Conservation (phyloP, 2,797 vertebrate species). For the Helostoma temminkii region DNA sequence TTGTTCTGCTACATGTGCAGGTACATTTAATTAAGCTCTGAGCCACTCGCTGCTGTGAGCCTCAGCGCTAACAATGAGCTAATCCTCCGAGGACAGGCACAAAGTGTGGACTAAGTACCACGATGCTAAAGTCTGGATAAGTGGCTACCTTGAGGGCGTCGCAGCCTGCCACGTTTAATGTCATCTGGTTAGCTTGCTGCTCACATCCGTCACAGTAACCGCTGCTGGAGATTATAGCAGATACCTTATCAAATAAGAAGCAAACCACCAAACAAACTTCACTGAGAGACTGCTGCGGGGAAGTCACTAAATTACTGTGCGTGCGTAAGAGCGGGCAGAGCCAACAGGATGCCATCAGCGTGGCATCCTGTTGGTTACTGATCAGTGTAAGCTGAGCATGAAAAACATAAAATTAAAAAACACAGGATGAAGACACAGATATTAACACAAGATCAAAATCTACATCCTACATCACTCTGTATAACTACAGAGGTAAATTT, state of each 20-base stretch:
- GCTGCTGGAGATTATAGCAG: conserved; percentile 22
- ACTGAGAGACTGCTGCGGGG: conserved; percentile 3
- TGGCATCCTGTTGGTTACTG: too few relatives aligned
- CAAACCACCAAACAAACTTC: background rate
- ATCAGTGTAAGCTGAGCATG: background rate
- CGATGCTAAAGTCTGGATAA: conserved; percentile 63
- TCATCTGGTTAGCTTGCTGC: conserved; percentile 30
- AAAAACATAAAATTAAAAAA: background rate
- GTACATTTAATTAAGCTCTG: conserved; percentile 72
- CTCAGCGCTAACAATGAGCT: conserved; percentile 52
- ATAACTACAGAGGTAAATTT: too few relatives aligned
- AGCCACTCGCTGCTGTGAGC: conserved; percentile 43
- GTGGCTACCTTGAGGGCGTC: conserved; percentile 48
- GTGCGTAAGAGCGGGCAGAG: background rate
- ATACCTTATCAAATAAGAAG: conserved; percentile 15
- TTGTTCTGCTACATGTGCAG: conserved; percentile 37
- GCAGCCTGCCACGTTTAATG: conserved; percentile 34
- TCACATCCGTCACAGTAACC: conserved; percentile 14
- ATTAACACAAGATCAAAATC: too few relatives aligned
- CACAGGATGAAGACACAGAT: background rate
- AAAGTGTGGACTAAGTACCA: conserved; percentile 33
- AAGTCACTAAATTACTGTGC: background rate
- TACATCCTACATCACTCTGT: too few relatives aligned
- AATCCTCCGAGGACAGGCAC: conserved; percentile 47
- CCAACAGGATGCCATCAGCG: too few relatives aligned